Conservation (phyloP, 2,113 vertebrate genomes). For the Heliornis fulica region DNA sequence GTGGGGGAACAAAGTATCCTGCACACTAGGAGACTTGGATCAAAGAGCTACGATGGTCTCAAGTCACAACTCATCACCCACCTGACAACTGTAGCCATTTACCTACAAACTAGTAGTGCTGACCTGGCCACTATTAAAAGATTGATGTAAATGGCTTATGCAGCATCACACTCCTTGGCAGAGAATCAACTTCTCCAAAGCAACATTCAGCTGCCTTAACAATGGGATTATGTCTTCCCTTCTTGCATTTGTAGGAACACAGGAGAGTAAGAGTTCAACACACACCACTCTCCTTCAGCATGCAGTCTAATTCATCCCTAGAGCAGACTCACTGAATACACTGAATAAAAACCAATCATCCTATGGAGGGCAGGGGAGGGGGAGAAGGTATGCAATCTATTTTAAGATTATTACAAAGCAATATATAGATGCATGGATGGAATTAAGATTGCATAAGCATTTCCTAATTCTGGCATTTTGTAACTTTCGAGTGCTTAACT, state of each 20-base stretch:
- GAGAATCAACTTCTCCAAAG: constrained; percentile 52
- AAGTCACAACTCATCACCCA: constrained; percentile 55
- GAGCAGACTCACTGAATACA: background rate
- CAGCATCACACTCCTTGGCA: constrained; percentile 52
- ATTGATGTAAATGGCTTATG: constrained; percentile 52
- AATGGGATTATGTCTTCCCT: constrained; percentile 57
- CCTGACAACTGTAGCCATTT: constrained; percentile 57
- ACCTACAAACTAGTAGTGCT: constrained; percentile 45
- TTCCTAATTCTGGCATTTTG: constrained; percentile 28
- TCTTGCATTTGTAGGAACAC: constrained; percentile 4
- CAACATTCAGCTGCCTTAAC: constrained; percentile 44
- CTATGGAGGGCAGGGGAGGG: background rate
- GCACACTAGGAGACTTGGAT: background rate
- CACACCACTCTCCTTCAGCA: constrained; percentile 25
- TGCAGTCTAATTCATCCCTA: background rate
- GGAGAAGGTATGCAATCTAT: background rate
- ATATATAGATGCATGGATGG: background rate
- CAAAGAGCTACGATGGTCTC: constrained; percentile 20
- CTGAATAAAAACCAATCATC: background rate
- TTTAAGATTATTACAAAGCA: constrained; percentile 21
- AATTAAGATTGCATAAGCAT: constrained; percentile 1
- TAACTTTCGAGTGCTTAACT: constrained; percentile 11
- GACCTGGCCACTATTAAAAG: constrained; percentile 48
- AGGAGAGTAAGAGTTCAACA: constrained; percentile 55
- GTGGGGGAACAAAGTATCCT: background rate